Base-by-base conservation (phyloP, 1,140 invertebrate species). In the Drosophila seguyi region DNA sequence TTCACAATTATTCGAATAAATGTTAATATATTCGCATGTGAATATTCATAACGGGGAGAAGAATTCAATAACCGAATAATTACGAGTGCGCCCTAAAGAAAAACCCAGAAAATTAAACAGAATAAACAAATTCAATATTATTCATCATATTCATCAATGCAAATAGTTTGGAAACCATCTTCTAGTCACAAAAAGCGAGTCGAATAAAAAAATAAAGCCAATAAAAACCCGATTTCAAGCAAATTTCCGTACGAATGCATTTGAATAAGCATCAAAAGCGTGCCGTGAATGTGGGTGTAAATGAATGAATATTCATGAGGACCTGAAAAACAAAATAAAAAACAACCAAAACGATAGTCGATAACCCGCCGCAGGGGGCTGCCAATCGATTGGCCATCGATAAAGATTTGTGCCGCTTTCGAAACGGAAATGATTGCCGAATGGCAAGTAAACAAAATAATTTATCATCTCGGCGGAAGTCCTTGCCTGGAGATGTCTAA, bases 391-490 rank as follows among this genome's bases (percentile, higher is more conserved):
- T 34, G 69, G 67, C 69, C 68, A 72, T 72, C 68, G 68, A 72
- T 72, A 72, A 59, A 56, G 52, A 50, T 58, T 59, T 72, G 52
- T 72, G 68, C 63, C 67, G 36, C 42, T 57, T 47, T 45, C 16
- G 66, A n/a, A 3, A 42, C 39, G 65, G 62, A 81, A 82, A 81
- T 78, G 75, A 71, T 73, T 84, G 69, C 63, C 69, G 31, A 60
- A 71, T 56, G 76, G 76, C 61, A 81, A 77, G 81, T 81, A 85
- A 85, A 85, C 81, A 84, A 85, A 81, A 84, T 84, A 85, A 85
- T 84, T 84, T 84, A 81, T 84, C 73, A 85, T 84, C 73, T 81
- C 22, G 75, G 36, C 47, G 75, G 75, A 72, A 72, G 71, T 63
- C 52, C 59, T 75, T 14, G 59, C 69, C 56, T 14, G 72, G 25